Conservation (phyloP, 1,140 invertebrate species). For the Polypedilum pembai region DNA sequence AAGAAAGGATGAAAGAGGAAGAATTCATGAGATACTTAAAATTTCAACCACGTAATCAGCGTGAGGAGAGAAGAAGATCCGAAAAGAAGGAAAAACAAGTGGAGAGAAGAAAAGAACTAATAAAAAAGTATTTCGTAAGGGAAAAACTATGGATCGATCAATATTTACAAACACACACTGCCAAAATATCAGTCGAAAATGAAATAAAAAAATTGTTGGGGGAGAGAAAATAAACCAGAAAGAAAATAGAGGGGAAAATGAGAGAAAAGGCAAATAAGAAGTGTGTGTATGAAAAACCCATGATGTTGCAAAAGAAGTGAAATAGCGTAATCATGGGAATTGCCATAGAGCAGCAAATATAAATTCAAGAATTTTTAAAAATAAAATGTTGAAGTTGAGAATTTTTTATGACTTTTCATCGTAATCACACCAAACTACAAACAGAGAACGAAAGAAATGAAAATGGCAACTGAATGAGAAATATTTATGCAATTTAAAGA, state of each 20-base stretch:
- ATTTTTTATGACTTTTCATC: slow-evolving; percentile 27
- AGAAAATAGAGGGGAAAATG: neutral
- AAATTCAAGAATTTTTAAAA: slow-evolving; percentile 21
- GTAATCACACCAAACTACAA: neutral
- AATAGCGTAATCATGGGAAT: slow-evolving; percentile 17
- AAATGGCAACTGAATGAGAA: neutral
- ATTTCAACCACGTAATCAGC: slow-evolving; percentile 27
- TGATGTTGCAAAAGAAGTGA: neutral
- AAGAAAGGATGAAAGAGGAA: neutral
- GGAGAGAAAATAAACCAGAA: neutral
- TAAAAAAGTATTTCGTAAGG: slow-evolving; percentile 10
- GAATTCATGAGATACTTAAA: slow-evolving; percentile 20
- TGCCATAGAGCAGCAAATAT: neutral
- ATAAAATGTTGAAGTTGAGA: neutral
- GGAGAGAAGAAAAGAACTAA: slow-evolving; percentile 21
- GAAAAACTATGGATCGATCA: slow-evolving; percentile 23
- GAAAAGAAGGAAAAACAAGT: no score
- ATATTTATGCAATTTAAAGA: neutral
- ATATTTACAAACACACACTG: slow-evolving; percentile 25
- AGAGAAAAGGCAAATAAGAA: neutral
- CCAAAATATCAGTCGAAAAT: slow-evolving; percentile 24
- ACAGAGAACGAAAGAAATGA: neutral
- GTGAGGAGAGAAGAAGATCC: neutral
- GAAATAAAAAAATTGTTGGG: neutral
- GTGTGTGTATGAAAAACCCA: neutral